These are phyloP conservation scores for Orientallactaga bullata DNA, from an alignment of 2,113 vertebrate species.

Conservation along the genomic window DNA sequence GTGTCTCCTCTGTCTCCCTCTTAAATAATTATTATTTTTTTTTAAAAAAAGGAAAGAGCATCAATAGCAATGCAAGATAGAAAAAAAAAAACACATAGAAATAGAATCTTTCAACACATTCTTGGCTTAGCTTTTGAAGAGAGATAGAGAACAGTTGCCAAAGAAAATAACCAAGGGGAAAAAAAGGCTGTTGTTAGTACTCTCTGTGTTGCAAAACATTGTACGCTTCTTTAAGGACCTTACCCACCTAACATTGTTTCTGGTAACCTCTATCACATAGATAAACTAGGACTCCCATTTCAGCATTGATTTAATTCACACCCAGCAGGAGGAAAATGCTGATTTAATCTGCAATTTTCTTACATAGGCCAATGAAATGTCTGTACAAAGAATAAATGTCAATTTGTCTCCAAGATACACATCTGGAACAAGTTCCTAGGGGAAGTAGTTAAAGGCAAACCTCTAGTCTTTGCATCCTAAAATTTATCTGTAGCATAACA, in stretches of 20 bases:
- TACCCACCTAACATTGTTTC: conserved; percentile 19
- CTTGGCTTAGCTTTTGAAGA: not conserved
- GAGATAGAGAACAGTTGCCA: not conserved
- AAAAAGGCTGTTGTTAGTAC: not conserved
- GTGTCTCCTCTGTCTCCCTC: too few species aligned
- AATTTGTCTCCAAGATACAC: conserved; percentile 54
- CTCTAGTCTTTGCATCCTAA: conserved; percentile 40
- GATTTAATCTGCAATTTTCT: conserved; percentile 62
- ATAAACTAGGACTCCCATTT: conserved; percentile 54
- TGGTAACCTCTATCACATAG: conserved; percentile 29
- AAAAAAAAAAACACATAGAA: not conserved
- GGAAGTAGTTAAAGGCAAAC: conserved; percentile 30
- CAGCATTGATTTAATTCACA: conserved; percentile 54
- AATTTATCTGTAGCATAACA: conserved; percentile 34
- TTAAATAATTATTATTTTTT: too few species aligned
- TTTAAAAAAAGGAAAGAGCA: not conserved
- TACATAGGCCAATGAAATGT: conserved; percentile 7
- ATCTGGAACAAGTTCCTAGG: conserved; percentile 30
- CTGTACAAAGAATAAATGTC: conserved; percentile 47
- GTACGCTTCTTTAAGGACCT: conserved; percentile 24
- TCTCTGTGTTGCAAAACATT: not conserved
- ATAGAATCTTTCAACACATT: not conserved
- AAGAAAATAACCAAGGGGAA: not conserved
- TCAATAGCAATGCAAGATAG: not conserved
- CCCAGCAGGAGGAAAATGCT: conserved; percentile 29